Evolutionary conservation across 2,797 vertebrate genomes (phyloP).

Genomic region (Telmatherina bonti): DNA sequence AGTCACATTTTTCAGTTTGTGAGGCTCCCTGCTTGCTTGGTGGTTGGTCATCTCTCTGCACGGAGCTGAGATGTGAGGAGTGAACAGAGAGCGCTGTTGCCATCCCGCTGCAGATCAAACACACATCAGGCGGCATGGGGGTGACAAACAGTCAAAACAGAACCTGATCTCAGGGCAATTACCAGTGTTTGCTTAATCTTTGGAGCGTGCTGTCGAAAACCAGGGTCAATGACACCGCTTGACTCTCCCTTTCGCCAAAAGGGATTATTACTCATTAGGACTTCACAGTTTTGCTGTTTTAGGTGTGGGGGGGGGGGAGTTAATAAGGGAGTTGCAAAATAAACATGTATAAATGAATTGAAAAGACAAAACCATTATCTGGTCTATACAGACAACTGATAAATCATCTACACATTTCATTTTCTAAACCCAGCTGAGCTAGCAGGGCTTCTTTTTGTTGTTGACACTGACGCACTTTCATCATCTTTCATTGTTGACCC

Average conservation of each 20-base stretch:
- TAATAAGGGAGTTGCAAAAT: neutral
- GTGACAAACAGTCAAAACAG: slow-evolving; percentile 80
- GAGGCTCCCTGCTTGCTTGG: slow-evolving; percentile 28
- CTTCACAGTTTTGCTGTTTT: slow-evolving; percentile 68
- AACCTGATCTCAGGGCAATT: slow-evolving; percentile 79
- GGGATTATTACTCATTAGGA: slow-evolving; percentile 78
- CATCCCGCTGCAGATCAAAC: slow-evolving; percentile 74
- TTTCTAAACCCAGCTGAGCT: slow-evolving; percentile 7
- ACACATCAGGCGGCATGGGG: slow-evolving; percentile 57
- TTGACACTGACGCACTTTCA: slow-evolving; percentile 45
- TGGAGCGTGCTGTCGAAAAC: slow-evolving; percentile 71
- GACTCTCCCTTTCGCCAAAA: slow-evolving; percentile 65
- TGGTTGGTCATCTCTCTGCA: slow-evolving; percentile 47
- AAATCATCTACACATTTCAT: slow-evolving; percentile 1
- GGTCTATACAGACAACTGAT: slow-evolving; percentile 5
- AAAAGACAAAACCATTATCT: neutral
- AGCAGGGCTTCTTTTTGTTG: slow-evolving; percentile 17
- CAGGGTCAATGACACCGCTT: slow-evolving; percentile 69
- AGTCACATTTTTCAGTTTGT: slow-evolving; percentile 47
- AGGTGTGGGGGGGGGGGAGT: slow-evolving; percentile 22
- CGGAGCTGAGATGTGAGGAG: slow-evolving; percentile 62
- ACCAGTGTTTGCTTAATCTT: slow-evolving; percentile 79
- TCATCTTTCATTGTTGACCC: slow-evolving; percentile 37
- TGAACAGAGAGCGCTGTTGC: slow-evolving; percentile 65
- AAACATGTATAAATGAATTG: neutral